phyloP scores from a whole-genome alignment of 2,888 invertebrate species.

The Aelia acuminata region DNA sequence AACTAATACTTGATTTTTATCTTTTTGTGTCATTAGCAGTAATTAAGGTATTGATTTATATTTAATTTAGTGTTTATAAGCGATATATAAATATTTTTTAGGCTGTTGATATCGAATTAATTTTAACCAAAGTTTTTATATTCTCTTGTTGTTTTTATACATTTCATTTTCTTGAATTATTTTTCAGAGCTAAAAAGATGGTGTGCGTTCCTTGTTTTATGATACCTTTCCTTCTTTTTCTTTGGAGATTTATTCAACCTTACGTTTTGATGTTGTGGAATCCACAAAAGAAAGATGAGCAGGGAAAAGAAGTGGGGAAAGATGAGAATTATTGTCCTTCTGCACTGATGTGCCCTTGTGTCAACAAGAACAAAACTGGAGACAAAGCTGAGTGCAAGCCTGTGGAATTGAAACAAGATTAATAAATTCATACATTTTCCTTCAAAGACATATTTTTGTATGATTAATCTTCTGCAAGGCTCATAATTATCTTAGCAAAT shows the following conservation, averaged over 20 bases:
- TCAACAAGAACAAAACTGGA: constrained; percentile 15
- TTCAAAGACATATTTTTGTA: background rate
- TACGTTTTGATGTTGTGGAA: constrained; percentile 86
- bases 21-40: background rate
- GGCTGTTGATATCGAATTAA: background rate
- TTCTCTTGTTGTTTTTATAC: background rate
- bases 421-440: background rate
- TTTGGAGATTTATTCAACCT: constrained; percentile 90
- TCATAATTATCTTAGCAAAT: background rate
- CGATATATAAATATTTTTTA: background rate
- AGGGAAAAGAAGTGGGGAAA: constrained; percentile 31
- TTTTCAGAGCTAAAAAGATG: constrained; percentile 61
- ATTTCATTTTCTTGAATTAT: constrained; percentile 19
- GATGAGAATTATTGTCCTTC: constrained; percentile 58
- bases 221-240: constrained; percentile 83
- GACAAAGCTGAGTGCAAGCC: constrained; percentile 28
- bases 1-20: background rate
- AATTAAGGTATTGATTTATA: background rate
- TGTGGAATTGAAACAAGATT: constrained; percentile 54
- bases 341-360: constrained; percentile 53
- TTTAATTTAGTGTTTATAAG: background rate
- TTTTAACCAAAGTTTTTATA: background rate
- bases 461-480: background rate
- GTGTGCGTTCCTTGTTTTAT: constrained; percentile 76
- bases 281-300: constrained; percentile 69